Evolutionary conservation across 2,888 invertebrate species (phyloP), one percentile per base, ranked within the genome.

Genomic region (Pseudococcus longispinus): DNA sequence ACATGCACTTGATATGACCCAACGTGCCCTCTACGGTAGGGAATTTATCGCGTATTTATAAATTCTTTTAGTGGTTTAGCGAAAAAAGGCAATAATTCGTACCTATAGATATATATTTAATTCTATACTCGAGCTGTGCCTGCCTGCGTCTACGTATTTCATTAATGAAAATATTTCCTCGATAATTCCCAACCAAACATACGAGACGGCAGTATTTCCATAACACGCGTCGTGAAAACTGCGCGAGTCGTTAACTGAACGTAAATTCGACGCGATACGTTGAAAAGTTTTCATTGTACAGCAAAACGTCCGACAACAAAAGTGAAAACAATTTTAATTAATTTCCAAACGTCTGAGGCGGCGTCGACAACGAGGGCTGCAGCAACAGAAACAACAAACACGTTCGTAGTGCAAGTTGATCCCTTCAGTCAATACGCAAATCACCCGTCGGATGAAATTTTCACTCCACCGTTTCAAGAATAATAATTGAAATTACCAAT

Each of bases 241-340:
- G n/a, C 20, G 20, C 26, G 26, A 23, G 65, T 26, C 65, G 65
- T 13, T 26, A 65, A 65, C 46, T 46, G n/a, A n/a, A n/a, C n/a
- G n/a, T n/a, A 46, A 15, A 46, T 46, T 46, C 46, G 13, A 46
- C 6, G 9, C 51, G 8, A 51, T n/a, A n/a, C 8, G 6, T n/a
- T n/a, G n/a, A n/a, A 51, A 51, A 51, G 51, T 51, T 65, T 65
- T 65, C 65, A 65, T 26, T 26, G 23, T 26, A n/a, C 4, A 13
- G n/a, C n/a, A n/a, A 65, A 65, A 65, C 18, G 65, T 65, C 65
- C 26, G n/a, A n/a, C n/a, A 65, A 65, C 65, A 65, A 65, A 65
- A 65, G 23, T 65, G 26, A 23, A 65, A 65, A 65, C 26, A 65
- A 65, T 65, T 65, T 65, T 65, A 65, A 65, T 65, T 65, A 65